Conservation (phyloP, 2,797 vertebrate species). For the Diglossa cyanea region DNA sequence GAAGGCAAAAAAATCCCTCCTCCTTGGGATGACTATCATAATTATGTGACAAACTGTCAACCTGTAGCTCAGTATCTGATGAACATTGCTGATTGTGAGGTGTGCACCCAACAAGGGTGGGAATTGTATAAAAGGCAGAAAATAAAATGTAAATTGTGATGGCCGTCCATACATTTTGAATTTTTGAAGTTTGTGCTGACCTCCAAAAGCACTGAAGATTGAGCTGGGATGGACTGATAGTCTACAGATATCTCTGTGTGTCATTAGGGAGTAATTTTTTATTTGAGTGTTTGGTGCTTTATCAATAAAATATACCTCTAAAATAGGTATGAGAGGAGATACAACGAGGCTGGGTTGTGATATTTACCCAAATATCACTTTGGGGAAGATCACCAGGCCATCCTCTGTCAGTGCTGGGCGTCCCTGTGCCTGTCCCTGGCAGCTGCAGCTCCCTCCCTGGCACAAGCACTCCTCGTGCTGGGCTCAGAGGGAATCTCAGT, state of each 20-base stretch:
- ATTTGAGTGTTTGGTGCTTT: background rate
- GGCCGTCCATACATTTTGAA: background rate
- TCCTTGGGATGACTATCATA: constrained; percentile 10
- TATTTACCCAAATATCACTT: background rate
- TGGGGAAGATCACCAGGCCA: background rate
- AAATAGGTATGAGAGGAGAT: background rate
- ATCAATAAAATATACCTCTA: background rate
- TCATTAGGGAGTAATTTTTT: background rate
- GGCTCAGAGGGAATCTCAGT: background rate
- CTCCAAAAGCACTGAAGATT: background rate
- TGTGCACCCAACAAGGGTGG: background rate
- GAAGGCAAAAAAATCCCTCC: background rate
- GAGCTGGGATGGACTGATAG: background rate
- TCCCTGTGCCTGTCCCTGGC: background rate
- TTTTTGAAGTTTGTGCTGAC: background rate
- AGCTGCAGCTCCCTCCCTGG: background rate
- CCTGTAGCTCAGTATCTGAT: constrained; percentile 7
- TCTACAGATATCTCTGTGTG: background rate
- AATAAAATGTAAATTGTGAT: background rate
- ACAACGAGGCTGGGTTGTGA: background rate
- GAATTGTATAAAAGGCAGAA: background rate
- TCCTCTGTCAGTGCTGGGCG: rapidly evolving
- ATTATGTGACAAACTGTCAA: constrained; percentile 57
- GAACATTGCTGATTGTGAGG: constrained; percentile 10
- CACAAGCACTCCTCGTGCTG: rapidly evolving